phyloP scores from a whole-genome alignment of 2,113 vertebrate genomes.

The Edolisoma coerulescens region DNA sequence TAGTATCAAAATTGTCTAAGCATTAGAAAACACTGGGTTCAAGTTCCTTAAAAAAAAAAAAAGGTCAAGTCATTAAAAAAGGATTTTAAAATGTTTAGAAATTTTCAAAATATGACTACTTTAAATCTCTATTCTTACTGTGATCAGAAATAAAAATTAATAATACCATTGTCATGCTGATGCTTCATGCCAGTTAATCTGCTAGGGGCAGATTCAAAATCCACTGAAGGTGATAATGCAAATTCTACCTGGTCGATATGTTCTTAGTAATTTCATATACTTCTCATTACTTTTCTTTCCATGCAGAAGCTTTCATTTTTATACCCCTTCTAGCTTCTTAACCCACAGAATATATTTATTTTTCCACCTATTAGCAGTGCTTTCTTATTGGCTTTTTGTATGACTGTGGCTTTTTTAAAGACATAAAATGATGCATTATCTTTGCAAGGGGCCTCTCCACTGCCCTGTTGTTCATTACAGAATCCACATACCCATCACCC shows the following conservation, averaged over 20 bases:
- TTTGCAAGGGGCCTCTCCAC: background rate
- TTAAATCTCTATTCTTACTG: background rate
- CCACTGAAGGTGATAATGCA: background rate
- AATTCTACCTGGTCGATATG: background rate
- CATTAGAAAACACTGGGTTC: background rate
- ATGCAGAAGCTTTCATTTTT: background rate
- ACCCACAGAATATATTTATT: background rate
- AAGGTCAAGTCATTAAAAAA: background rate
- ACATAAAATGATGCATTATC: background rate
- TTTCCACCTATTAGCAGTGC: background rate
- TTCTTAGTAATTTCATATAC: background rate
- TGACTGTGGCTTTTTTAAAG: background rate
- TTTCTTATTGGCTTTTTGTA: background rate
- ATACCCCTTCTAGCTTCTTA: background rate
- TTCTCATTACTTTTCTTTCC: background rate
- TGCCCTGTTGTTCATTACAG: constrained; percentile 26
- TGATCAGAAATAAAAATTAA: background rate
- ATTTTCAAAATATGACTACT: background rate
- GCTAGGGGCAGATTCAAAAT: background rate
- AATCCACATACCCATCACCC: background rate
- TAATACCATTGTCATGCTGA: background rate
- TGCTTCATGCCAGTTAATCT: background rate
- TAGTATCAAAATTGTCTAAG: background rate
- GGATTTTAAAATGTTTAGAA: background rate
- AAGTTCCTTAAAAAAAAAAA: background rate